Conservation (phyloP, 1,140 invertebrate species). For the Sinonovacula constricta region DNA sequence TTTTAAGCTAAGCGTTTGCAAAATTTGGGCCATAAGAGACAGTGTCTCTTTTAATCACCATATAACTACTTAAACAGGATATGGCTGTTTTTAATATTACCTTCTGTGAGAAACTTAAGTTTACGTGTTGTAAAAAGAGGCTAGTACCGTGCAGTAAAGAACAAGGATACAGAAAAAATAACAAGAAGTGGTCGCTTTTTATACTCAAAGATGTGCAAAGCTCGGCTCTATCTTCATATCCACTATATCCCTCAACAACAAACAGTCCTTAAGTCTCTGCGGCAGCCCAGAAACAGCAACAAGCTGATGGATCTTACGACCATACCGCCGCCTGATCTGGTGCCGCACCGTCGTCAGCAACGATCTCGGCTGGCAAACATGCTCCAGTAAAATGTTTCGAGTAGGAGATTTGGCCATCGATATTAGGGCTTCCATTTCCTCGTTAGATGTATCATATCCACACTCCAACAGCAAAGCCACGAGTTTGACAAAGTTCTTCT, state of each 20-base stretch:
- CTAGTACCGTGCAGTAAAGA: no score
- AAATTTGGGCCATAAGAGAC: no score
- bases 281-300: slow-evolving; percentile 25
- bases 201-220: neutral
- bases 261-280: slow-evolving; percentile 25
- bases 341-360: slow-evolving; percentile 30
- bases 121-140: no score
- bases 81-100: no score
- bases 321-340: slow-evolving; percentile 16
- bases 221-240: slow-evolving; percentile 46
- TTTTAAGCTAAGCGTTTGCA: no score
- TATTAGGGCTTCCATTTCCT: slow-evolving; percentile 35
- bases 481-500: slow-evolving; percentile 31
- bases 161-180: no score
- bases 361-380: slow-evolving; percentile 19
- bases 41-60: no score
- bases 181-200: no score
- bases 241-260: slow-evolving; percentile 30
- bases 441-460: slow-evolving; percentile 14
- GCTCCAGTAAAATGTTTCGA: slow-evolving; percentile 7
- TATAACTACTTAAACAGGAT: no score
- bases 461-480: slow-evolving; percentile 23
- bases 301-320: slow-evolving; percentile 22
- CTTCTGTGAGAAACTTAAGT: no score
- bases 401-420: slow-evolving; percentile 21